Evolutionary conservation across 2,888 invertebrate species (phyloP).

Genomic region (Lasioglossum calceatum): DNA sequence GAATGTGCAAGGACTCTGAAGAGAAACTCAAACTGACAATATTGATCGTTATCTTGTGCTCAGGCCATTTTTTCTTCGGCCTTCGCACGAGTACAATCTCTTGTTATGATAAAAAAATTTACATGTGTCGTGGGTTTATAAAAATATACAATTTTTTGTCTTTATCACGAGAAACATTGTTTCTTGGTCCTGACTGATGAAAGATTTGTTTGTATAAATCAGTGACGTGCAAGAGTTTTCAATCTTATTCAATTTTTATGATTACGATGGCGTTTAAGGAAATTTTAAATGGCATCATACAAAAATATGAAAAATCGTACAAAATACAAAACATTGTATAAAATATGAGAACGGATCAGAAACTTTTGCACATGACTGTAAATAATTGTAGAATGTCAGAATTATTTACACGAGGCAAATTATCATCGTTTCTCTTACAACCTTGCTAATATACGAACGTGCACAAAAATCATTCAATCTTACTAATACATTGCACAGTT

Average conservation of each 20-base stretch:
- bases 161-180: background rate
- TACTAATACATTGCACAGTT: background rate
- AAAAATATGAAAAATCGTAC: background rate
- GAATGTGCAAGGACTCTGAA: background rate
- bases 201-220: background rate
- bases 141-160: too few relatives aligned
- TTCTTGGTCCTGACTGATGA: background rate
- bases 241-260: background rate
- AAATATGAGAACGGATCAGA: background rate
- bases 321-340: background rate
- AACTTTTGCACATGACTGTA: background rate
- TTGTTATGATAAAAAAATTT: too few relatives aligned
- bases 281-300: background rate
- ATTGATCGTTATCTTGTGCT: background rate
- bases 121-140: too few relatives aligned
- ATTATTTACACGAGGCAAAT: background rate
- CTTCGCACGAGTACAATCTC: background rate
- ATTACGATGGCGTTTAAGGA: background rate
- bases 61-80: background rate
- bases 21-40: background rate
- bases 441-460: background rate
- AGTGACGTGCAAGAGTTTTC: background rate
- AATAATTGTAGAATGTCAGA: background rate
- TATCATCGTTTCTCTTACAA: background rate
- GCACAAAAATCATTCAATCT: background rate